These are phyloP conservation scores for Corapipo altera DNA, from an alignment of 2,113 vertebrate genomes.

Conservation along the genomic window DNA sequence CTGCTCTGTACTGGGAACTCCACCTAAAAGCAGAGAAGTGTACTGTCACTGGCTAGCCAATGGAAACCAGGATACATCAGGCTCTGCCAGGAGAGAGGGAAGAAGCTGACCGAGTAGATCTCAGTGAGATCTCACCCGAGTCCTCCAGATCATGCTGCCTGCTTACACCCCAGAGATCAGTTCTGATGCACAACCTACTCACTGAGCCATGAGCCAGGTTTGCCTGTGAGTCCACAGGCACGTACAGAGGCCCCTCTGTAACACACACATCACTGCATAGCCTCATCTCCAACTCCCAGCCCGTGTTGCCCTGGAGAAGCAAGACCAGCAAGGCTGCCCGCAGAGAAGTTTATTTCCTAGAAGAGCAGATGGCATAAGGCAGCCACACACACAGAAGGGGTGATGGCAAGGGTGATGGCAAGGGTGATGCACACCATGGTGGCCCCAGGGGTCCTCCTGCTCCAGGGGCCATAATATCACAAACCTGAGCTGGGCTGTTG, in stretches of 20 bases:
- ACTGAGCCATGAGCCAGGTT: background rate
- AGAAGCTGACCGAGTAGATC: background rate
- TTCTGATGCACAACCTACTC: background rate
- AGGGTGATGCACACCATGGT: fast-evolving
- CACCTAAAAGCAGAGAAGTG: background rate
- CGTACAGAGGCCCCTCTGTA: background rate
- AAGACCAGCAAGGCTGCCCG: background rate
- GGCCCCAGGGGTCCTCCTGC: fast-evolving
- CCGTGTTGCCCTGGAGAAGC: fast-evolving
- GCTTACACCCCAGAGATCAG: background rate
- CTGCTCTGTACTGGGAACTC: background rate
- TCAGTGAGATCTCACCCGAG: background rate
- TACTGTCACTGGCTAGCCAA: too few relatives aligned
- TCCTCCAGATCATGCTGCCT: background rate
- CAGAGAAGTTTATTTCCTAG: background rate
- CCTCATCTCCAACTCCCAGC: background rate
- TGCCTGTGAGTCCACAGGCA: background rate
- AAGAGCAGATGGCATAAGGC: background rate
- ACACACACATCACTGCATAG: background rate
- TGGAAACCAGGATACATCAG: background rate
- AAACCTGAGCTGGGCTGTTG: background rate
- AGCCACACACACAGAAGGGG: background rate
- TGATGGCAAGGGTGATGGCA: background rate
- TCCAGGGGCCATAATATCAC: background rate
- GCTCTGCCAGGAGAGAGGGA: background rate